phyloP scores from a whole-genome alignment of 2,888 invertebrate species.

The Myopa testacea region DNA sequence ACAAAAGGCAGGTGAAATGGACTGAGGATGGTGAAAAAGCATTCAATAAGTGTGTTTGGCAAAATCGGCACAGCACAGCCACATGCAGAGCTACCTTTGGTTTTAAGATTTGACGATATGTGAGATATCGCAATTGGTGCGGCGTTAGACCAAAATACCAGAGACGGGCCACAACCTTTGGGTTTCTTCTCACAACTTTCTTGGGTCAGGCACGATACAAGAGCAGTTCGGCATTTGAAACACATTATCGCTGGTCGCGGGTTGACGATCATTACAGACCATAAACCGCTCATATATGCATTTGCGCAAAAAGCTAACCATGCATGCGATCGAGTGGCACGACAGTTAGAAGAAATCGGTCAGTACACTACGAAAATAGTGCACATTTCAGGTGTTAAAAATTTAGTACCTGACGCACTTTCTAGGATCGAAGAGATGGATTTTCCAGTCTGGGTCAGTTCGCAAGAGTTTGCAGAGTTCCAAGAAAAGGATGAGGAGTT shows the following conservation, averaged over 20 bases:
- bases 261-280: slow-evolving; percentile 36
- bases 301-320: no score
- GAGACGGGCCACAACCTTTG: slow-evolving; percentile 12
- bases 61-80: slow-evolving; percentile 33
- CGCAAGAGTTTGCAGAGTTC: no score
- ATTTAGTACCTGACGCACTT: no score
- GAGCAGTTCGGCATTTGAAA: slow-evolving; percentile 37
- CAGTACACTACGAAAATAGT: no score
- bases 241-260: slow-evolving; percentile 39
- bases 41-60: slow-evolving; percentile 43
- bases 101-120: slow-evolving; percentile 32
- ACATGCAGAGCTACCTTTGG: slow-evolving; percentile 16
- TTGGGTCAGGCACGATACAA: slow-evolving; percentile 14
- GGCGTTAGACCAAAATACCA: slow-evolving; percentile 16
- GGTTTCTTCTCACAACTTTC: slow-evolving; percentile 28
- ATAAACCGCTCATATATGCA: slow-evolving; percentile 29
- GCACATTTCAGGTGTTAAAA: no score
- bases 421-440: no score
- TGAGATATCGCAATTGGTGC: slow-evolving; percentile 35
- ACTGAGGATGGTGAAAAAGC: slow-evolving; percentile 42
- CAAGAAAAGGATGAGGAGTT: no score
- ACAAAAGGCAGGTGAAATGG: slow-evolving; percentile 48
- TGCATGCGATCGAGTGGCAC: no score
- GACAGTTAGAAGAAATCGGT: no score
- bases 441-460: no score